Percentiles rank a stretch among this genome's conserved stretches.
phyloP scores from a whole-genome alignment of 2,113 vertebrate species.

The Talpa occidentalis region DNA sequence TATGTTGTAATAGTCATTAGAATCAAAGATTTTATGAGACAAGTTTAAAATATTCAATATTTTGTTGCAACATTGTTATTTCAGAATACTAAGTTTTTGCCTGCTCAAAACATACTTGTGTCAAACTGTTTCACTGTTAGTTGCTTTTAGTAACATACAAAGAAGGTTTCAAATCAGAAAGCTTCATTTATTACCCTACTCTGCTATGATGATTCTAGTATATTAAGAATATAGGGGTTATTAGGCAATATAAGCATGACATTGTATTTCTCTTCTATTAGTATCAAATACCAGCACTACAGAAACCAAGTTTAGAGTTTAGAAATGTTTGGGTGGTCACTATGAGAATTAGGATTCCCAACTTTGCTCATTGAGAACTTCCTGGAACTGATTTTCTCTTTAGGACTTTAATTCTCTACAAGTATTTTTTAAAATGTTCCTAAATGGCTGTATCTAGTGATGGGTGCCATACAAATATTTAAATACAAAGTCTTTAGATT shows the following conservation, averaged over 20 bases:
- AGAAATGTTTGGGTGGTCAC: conserved; percentile 89
- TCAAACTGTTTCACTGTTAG: conserved; percentile 24
- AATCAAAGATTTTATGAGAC: conserved; percentile 60
- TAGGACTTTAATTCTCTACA: neutral
- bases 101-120: conserved; percentile 54
- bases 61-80: conserved; percentile 51
- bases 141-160: conserved; percentile 59
- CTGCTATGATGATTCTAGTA: conserved; percentile 39
- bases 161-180: conserved; percentile 35
- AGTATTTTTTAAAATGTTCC: neutral
- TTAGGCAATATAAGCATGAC: conserved; percentile 4
- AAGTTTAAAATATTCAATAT: conserved; percentile 65
- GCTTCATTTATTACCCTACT: conserved; percentile 42
- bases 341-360: conserved; percentile 94
- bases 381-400: conserved; percentile 81
- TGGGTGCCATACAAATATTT: neutral
- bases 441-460: neutral
- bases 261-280: conserved; percentile 75
- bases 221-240: conserved; percentile 33
- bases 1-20: conserved; percentile 58
- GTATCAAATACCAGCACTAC: conserved; percentile 91
- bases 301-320: conserved; percentile 91
- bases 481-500: neutral
- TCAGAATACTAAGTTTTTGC: conserved; percentile 49
- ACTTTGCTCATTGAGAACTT: conserved; percentile 92